These are phyloP conservation scores for Pantherophis alleghaniensis DNA, from an alignment of 2,797 vertebrate genomes.

Conservation along the genomic window DNA sequence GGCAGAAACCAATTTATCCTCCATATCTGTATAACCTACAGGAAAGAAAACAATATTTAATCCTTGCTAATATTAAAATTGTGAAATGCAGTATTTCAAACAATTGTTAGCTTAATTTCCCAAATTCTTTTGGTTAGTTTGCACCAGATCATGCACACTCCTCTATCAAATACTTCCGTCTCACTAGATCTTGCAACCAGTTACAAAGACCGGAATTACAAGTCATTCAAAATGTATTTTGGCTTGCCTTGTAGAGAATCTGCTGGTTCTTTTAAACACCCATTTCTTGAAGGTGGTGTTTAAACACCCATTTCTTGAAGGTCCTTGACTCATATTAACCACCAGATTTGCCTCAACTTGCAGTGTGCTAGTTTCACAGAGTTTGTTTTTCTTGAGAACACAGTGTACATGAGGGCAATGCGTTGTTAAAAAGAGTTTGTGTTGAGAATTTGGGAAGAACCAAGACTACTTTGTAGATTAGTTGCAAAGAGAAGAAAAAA, in stretches of 20 bases:
- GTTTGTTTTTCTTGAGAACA: conserved; percentile 46
- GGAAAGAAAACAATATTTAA: neutral
- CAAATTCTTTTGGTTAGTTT: neutral
- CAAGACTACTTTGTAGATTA: neutral
- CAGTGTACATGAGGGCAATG: conserved; percentile 47
- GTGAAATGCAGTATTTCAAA: neutral
- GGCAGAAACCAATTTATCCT: conserved; percentile 38
- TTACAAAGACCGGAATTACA: neutral
- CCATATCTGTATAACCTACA: conserved; percentile 30
- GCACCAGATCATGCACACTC: neutral
- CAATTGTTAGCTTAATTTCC: neutral
- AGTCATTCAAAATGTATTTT: conserved; percentile 30
- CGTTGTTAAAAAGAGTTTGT: conserved; percentile 49
- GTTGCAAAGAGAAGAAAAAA: neutral
- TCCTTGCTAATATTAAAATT: neutral
- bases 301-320: conserved; percentile 28
- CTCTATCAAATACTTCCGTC: neutral
- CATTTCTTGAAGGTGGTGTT: conserved; percentile 28
- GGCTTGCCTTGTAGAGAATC: neutral
- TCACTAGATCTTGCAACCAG: neutral
- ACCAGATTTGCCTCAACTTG: conserved; percentile 52
- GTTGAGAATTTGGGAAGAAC: conserved; percentile 40
- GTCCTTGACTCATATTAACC: conserved; percentile 11
- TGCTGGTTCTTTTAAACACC: conserved; percentile 25
- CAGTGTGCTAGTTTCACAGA: conserved; percentile 44